These are phyloP conservation scores for Ornithoptera priamus DNA, from an alignment of 2,888 invertebrate species.

Conservation along the genomic window DNA sequence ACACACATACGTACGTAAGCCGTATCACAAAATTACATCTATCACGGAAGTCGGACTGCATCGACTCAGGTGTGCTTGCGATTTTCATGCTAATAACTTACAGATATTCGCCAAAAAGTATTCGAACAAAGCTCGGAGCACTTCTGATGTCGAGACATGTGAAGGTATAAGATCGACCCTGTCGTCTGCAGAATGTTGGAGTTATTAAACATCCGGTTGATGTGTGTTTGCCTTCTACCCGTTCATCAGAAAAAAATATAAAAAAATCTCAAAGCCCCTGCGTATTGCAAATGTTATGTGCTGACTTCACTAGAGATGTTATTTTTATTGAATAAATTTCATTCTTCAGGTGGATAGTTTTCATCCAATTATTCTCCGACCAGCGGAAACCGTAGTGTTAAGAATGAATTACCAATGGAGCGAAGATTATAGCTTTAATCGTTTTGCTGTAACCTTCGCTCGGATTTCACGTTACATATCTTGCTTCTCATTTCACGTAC, in stretches of 20 bases:
- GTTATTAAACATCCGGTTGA: background rate
- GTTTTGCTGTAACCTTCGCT: slow-evolving; percentile 31
- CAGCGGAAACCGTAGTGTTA: slow-evolving; percentile 41
- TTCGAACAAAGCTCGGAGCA: background rate
- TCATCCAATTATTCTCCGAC: slow-evolving; percentile 17
- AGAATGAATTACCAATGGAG: slow-evolving; percentile 44
- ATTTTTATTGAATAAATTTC: slow-evolving; percentile 14
- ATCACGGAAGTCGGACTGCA: slow-evolving; percentile 63
- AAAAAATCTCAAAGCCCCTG: background rate
- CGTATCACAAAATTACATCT: slow-evolving; percentile 69
- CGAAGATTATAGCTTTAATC: slow-evolving; percentile 35
- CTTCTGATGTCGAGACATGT: background rate
- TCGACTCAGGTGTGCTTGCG: slow-evolving; percentile 49
- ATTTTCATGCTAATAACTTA: background rate
- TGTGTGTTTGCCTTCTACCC: background rate
- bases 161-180: background rate
- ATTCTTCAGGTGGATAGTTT: slow-evolving; percentile 10
- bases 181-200: background rate
- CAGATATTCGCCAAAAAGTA: background rate
- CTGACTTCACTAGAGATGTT: background rate
- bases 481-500: slow-evolving; percentile 3
- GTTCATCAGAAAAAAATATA: background rate
- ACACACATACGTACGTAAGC: slow-evolving; percentile 39
- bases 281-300: background rate
- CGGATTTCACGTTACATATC: slow-evolving; percentile 23